Evolutionary conservation across 2,888 invertebrate genomes (phyloP), one percentile per base, ranked within the genome.

Genomic region (Altica lythri): DNA sequence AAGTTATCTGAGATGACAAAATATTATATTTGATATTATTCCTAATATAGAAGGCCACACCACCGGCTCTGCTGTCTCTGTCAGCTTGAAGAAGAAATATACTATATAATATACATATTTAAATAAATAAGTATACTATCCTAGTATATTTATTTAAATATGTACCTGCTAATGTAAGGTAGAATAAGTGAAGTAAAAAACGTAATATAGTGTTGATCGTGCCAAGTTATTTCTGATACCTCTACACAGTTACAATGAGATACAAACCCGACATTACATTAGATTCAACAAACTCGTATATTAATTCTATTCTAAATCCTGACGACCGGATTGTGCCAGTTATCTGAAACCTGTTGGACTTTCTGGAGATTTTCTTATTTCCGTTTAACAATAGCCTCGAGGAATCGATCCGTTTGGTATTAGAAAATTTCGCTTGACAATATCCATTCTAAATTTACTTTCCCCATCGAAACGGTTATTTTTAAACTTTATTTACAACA

Each of bases 311-410:
- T 25, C 40, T 13, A 40, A 40, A 40, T 22, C 13, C 22, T 58
- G 13, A 3, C 10, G 25, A 22, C 3, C 40, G 8, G 62, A 61
- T 61, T 61, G 64, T 62, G 58, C 54, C 59, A 65, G 66, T 65
- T 63, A 59, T 65, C 56, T 63, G 68, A 67, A 65, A 70, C 70
- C 70, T 70, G 70, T 70, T 70, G 70, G 60, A 47, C 58, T 44
- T 14, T 25, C 8, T 40, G 38, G 3, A 38, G 27, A 34, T 22
- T 34, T 48, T 22, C 10, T 57, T 38, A 35, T n/a, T n/a, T n/a
- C n/a, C 12, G 17, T 14, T 25, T 27, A 50, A 25, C 12, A 48
- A 40, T 9, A 27, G n/a, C n/a, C n/a, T n/a, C n/a, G n/a, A n/a
- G n/a, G 16, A 29, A 50, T 45, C 37, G n/a, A 37, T 22, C n/a